Evolutionary conservation across 2,797 vertebrate genomes (phyloP).

Genomic region (Benthosema pterotum): DNA sequence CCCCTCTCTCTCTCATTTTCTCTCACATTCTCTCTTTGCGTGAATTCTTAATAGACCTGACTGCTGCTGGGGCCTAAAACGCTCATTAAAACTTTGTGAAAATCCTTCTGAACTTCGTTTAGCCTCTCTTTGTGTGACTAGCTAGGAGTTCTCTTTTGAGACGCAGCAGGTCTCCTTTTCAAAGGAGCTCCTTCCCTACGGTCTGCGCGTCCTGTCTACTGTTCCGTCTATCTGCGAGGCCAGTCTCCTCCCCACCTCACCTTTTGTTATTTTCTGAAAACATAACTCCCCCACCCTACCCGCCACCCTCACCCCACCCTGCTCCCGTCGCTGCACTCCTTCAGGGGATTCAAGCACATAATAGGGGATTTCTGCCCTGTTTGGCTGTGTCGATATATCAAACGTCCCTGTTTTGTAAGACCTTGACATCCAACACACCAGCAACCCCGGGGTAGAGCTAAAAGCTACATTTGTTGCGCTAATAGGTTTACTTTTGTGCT

Average conservation of each 20-base stretch:
- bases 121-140: constrained; percentile 23
- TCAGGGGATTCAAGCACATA: constrained; percentile 67
- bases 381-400: constrained; percentile 71
- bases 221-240: constrained; percentile 59
- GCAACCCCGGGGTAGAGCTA: constrained; percentile 53
- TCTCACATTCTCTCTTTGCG: constrained; percentile 5
- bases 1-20: neutral
- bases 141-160: constrained; percentile 44
- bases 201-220: constrained; percentile 43
- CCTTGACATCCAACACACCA: constrained; percentile 67
- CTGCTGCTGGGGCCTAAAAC: neutral
- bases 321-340: constrained; percentile 38
- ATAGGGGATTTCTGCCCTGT: constrained; percentile 66
- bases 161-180: constrained; percentile 41
- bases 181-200: constrained; percentile 37
- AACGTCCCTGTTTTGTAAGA: constrained; percentile 71
- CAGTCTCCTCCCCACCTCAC: constrained; percentile 57
- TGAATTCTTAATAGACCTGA: constrained; percentile 12
- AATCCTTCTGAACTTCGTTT: constrained; percentile 34
- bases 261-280: constrained; percentile 77
- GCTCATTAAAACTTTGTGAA: constrained; percentile 33
- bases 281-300: constrained; percentile 28
- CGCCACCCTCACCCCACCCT: constrained; percentile 27
- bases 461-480: constrained; percentile 73
- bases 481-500: constrained; percentile 78